Evolutionary conservation across 2,113 vertebrate genomes (phyloP), one percentile per base, ranked within the genome.

Genomic region (Daboia siamensis): DNA sequence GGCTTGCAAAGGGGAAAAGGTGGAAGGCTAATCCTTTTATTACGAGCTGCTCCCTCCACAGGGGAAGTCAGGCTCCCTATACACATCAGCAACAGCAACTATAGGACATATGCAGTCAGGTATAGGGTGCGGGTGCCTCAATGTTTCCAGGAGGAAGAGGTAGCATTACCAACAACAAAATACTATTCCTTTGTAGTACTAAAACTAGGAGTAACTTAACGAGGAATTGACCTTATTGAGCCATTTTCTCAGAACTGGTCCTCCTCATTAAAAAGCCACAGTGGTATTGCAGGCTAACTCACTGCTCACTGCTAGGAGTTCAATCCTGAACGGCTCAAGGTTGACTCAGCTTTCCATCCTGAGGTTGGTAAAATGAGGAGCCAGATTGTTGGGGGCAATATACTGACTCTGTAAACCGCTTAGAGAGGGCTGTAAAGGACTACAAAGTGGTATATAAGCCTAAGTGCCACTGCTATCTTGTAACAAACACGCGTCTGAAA

Each of bases 71-170:
- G 54, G n/a, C 17, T 59, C 87, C 54, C 39, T 56, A 55, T n/a
- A 90, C 69, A 61, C 46, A 86, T 44, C 2, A 11, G 56, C 51
- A 84, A 3, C 0, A 91, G 86, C 91, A 93, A 46, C 94, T 95
- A 95, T 94, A 96, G 90, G 91, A 95, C 94, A 93, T 93, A 56
- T 89, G 90, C 93, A 91, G 88, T 91, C 48, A 0, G 7, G 93
- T 94, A 92, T 88, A 89, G 92, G 0, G 0, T 0, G 4, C 61
- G 94, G 94, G 94, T 94, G 94, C 91, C 93, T 89, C 86, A 88
- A 88, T 90, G 0, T 0, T 56, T 6, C 44, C 1, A 0, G 1
- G 29, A 88, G 91, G 92, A 0, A 1, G 91, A 92, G 0, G 0
- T 80, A 12, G 57, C 87, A n/a, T 44, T 33, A 90, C 56, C 86